Conservation (phyloP, 2,888 invertebrate genomes). For the Pterostichus niger region DNA sequence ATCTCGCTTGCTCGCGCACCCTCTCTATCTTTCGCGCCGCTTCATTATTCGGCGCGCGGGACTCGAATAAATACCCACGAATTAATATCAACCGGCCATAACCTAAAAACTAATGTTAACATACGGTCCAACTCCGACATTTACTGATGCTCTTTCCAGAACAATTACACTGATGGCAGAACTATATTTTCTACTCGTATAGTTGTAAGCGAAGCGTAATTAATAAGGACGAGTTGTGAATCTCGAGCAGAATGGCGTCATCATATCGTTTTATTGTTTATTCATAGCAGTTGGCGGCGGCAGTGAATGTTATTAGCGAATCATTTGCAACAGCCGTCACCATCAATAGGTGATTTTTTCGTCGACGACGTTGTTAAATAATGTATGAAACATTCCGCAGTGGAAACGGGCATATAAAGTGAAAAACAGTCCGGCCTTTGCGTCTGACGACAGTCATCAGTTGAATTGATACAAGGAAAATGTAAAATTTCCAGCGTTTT, state of each 20-base stretch:
- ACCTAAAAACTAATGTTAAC: conserved; percentile 63
- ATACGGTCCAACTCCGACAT: conserved; percentile 25
- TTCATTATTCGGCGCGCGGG: conserved; percentile 57
- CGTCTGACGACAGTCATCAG: conserved; percentile 67
- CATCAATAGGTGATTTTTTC: conserved; percentile 38
- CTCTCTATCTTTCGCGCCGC: background rate
- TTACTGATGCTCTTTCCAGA: conserved; percentile 48
- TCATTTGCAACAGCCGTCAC: conserved; percentile 24
- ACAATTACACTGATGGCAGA: conserved; percentile 30
- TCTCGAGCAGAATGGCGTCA: conserved; percentile 9
- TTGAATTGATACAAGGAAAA: conserved; percentile 65
- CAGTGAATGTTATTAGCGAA: conserved; percentile 21
- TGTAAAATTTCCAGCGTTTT: conserved; percentile 66
- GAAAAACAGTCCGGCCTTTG: conserved; percentile 64
- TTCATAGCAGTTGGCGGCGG: conserved; percentile 3
- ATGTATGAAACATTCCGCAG: conserved; percentile 58
- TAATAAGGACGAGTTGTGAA: conserved; percentile 19
- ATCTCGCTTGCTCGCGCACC: conserved; percentile 35
- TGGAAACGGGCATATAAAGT: conserved; percentile 61
- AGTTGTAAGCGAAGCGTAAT: conserved; percentile 34
- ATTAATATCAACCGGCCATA: conserved; percentile 61
- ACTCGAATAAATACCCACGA: conserved; percentile 59
- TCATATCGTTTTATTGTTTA: conserved; percentile 25
- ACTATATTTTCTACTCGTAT: conserved; percentile 12
- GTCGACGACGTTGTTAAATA: conserved; percentile 60